Conservation (phyloP, 2,113 vertebrate genomes). For the Cichladusa arquata region DNA sequence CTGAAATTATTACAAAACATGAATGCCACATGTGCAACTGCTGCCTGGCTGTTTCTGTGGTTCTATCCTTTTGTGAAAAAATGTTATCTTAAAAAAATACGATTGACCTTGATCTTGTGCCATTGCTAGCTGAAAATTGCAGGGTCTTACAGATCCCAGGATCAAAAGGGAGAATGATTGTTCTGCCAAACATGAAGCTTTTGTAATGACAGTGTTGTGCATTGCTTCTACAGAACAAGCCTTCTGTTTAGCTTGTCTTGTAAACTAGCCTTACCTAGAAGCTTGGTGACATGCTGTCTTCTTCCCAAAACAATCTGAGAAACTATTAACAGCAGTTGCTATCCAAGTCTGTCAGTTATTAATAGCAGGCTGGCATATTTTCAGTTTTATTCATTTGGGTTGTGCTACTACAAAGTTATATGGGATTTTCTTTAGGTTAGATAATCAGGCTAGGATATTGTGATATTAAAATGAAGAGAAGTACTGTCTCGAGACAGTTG, state of each 20-base stretch:
- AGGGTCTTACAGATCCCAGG: conserved; percentile 52
- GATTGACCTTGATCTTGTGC: conserved; percentile 55
- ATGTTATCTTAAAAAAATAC: conserved; percentile 54
- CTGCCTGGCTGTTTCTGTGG: conserved; percentile 45
- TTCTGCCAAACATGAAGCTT: conserved; percentile 50
- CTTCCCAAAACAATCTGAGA: conserved; percentile 23
- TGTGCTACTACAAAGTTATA: background rate
- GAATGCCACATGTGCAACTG: conserved; percentile 64
- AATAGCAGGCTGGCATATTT: conserved; percentile 14
- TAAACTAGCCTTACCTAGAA: conserved; percentile 36
- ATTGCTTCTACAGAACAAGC: conserved; percentile 27
- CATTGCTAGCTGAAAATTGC: conserved; percentile 59
- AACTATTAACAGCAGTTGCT: background rate
- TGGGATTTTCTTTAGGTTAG: conserved; percentile 35
- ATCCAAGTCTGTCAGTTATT: conserved; percentile 7
- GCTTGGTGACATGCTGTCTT: conserved; percentile 19
- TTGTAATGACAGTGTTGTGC: conserved; percentile 26
- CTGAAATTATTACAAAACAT: conserved; percentile 63
- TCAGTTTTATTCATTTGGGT: background rate
- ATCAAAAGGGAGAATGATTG: conserved; percentile 36
- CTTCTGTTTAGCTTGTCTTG: conserved; percentile 16
- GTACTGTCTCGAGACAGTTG: background rate
- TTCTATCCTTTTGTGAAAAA: conserved; percentile 59
- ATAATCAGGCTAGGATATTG: background rate
- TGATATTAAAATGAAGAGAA: background rate